These are phyloP conservation scores for Cactoblastis cactorum DNA, from an alignment of 2,888 invertebrate species.

Conservation along the genomic window DNA sequence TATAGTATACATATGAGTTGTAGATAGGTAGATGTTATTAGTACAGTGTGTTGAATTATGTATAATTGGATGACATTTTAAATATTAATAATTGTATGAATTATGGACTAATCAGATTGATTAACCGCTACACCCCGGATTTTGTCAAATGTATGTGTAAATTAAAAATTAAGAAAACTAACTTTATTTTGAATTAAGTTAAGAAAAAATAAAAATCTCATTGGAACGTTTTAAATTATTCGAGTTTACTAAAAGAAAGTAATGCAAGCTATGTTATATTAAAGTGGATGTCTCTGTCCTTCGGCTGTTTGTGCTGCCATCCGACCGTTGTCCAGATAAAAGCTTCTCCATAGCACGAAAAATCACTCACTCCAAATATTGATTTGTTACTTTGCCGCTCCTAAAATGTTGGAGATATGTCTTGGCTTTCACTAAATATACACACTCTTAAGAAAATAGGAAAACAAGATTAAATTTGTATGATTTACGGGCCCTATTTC, in stretches of 20 bases:
- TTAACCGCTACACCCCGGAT: too few relatives aligned
- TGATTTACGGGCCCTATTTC: too few relatives aligned
- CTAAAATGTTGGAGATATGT: slow-evolving; percentile 68
- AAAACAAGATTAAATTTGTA: background rate
- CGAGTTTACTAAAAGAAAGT: slow-evolving; percentile 13
- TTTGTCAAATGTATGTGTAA: too few relatives aligned
- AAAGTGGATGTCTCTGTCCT: slow-evolving; percentile 72
- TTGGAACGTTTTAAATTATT: slow-evolving; percentile 2
- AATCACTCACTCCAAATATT: slow-evolving; percentile 79
- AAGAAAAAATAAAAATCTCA: too few relatives aligned
- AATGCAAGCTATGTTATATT: slow-evolving; percentile 48
- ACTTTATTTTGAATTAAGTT: too few relatives aligned
- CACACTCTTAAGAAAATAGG: background rate
- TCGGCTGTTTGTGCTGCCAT: slow-evolving; percentile 70
- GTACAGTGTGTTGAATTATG: too few relatives aligned
- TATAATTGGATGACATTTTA: too few relatives aligned
- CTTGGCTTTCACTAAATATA: slow-evolving; percentile 48
- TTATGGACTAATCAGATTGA: too few relatives aligned
- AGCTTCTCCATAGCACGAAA: slow-evolving; percentile 79
- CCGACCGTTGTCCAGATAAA: slow-evolving; percentile 78
- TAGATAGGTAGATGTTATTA: too few relatives aligned
- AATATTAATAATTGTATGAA: too few relatives aligned
- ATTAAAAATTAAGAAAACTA: too few relatives aligned
- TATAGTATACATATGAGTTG: background rate
- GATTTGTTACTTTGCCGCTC: slow-evolving; percentile 75